Evolutionary conservation across 2,888 invertebrate species (phyloP).

Genomic region (Incurvaria masculella): DNA sequence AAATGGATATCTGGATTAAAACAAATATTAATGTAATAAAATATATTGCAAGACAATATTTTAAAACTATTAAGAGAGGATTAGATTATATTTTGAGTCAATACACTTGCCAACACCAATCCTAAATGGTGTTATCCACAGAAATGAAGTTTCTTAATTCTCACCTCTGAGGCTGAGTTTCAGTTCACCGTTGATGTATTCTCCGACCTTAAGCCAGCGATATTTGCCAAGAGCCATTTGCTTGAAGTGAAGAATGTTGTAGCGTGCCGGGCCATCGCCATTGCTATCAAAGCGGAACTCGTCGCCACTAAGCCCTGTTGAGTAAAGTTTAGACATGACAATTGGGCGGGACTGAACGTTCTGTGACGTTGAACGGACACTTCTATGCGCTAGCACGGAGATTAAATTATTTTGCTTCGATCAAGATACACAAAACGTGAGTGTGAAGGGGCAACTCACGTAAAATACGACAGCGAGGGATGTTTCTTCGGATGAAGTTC

Average conservation of each 20-base stretch:
- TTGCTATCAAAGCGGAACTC: slow-evolving; percentile 84
- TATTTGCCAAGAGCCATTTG: slow-evolving; percentile 70
- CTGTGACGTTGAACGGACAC: too few species aligned
- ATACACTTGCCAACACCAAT: too few species aligned
- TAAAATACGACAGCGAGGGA: too few species aligned
- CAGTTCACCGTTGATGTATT: slow-evolving; percentile 78
- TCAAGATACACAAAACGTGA: too few species aligned
- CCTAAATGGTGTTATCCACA: background rate
- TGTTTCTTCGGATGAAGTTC: too few species aligned
- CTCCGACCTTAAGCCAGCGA: slow-evolving; percentile 82
- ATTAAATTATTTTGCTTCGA: too few species aligned
- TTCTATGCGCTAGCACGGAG: too few species aligned
- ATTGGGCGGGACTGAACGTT: too few species aligned
- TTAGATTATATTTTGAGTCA: background rate
- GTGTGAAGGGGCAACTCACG: too few species aligned
- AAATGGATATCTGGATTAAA: slow-evolving; percentile 70
- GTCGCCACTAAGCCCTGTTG: slow-evolving; percentile 80
- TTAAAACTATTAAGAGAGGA: background rate
- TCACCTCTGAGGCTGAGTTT: slow-evolving; percentile 76
- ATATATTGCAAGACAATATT: too few species aligned
- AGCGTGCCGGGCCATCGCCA: slow-evolving; percentile 92
- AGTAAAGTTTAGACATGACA: background rate
- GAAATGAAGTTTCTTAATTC: slow-evolving; percentile 13
- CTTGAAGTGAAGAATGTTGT: slow-evolving; percentile 94
- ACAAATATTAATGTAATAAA: too few species aligned